Base-by-base conservation (phyloP, 2,888 invertebrate genomes). In the Oegoconia quadripuncta region DNA sequence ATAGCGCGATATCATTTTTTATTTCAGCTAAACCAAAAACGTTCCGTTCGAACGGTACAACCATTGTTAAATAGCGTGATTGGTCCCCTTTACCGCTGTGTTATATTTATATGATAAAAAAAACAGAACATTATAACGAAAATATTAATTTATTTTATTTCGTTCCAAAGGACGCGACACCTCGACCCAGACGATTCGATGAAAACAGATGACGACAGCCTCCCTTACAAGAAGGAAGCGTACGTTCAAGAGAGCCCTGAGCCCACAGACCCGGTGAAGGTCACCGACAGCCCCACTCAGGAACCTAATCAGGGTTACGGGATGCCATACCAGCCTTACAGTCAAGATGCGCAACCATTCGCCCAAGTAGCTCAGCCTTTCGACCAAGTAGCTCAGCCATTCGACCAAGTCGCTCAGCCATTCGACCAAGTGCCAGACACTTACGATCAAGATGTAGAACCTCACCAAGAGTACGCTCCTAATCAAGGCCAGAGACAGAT, bases 141-240 rank as follows among this genome's bases (percentile, higher is more conserved):
- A 22, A 22, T 25, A 31, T 16, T 4, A 18, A 23, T 23, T 27
- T 12, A 8, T 31, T 30, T 7, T 40, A 36, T 42, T 35, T n/a
- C n/a, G n/a, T n/a, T n/a, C n/a, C n/a, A 30, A 64, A 81, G 80
- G 37, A 57, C 65, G 5, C 74, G 82, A 4, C 56, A 74, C 0
- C 57, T 86, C 42, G 87, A 87, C 47, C 83, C 81, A 0, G 86
- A 87, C 34, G 87, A 87, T 14, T 84, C 86, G 6, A 48, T 81
- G 45, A 80, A 77, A 50, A 64, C 86, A 0, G 87, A 87, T 34
- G 84, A 86, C 37, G 86, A 87, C 3, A 86, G 86, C 48, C 75
- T 88, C 29, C 86, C 86, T 0, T 88, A 87, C 68, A 88, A 87
- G 64, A 87, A 86, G 46, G 84, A 82, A 39, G 48, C 68, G 1